phyloP scores from a whole-genome alignment of 2,113 vertebrate species.

The Chaenogobius annularis region DNA sequence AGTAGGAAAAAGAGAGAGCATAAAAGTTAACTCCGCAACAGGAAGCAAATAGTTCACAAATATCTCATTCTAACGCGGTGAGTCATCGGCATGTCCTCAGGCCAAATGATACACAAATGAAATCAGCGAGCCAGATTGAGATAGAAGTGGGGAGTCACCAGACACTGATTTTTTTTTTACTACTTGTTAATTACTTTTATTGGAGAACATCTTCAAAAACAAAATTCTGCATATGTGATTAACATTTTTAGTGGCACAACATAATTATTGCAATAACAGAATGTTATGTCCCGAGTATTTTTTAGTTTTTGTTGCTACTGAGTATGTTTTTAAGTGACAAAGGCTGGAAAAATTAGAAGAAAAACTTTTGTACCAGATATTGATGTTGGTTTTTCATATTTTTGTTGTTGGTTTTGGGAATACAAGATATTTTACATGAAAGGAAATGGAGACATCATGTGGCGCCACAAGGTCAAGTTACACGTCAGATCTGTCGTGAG shows the following conservation, averaged over 20 bases:
- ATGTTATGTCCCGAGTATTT: too few relatives aligned
- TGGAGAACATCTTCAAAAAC: not conserved
- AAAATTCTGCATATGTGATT: not conserved
- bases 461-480: too few relatives aligned
- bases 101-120: conserved; percentile 59
- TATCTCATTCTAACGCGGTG: conserved; percentile 52
- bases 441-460: too few relatives aligned
- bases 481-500: too few relatives aligned
- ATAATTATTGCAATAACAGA: not conserved
- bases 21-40: conserved; percentile 24
- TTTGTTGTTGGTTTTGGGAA: too few relatives aligned
- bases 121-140: not conserved
- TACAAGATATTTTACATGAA: too few relatives aligned
- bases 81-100: conserved; percentile 40
- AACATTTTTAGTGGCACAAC: not conserved
- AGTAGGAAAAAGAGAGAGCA: conserved; percentile 13
- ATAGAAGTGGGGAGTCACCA: not conserved
- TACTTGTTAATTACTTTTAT: not conserved
- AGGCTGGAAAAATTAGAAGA: too few relatives aligned
- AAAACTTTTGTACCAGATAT: too few relatives aligned
- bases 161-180: not conserved
- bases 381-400: too few relatives aligned
- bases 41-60: conserved; percentile 55
- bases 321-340: too few relatives aligned
- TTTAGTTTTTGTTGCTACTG: too few relatives aligned